Percentiles rank a stretch among this genome's conserved stretches.
These are phyloP conservation scores for Scaptomyza montana DNA, from an alignment of 1,140 invertebrate genomes.

Conservation along the genomic window DNA sequence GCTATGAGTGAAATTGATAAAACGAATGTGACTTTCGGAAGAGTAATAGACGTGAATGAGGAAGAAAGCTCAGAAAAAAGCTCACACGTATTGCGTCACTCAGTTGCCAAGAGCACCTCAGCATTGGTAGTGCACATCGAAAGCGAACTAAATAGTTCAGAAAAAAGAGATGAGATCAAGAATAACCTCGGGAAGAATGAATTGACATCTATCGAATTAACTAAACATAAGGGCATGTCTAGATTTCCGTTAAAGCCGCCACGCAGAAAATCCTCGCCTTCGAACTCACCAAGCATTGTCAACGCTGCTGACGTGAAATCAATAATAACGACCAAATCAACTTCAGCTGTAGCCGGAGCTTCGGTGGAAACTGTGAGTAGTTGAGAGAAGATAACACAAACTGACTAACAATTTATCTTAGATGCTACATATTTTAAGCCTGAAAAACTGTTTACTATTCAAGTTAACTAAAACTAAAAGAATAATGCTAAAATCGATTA, in stretches of 20 bases:
- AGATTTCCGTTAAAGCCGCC: conserved; percentile 71
- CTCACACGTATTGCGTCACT: conserved; percentile 44
- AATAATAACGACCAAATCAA: conserved; percentile 23
- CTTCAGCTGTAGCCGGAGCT: background rate
- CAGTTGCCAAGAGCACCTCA: conserved; percentile 78
- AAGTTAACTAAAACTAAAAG: conserved; percentile 32
- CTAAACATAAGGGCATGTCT: conserved; percentile 50
- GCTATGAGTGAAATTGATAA: background rate
- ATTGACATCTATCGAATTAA: conserved; percentile 42
- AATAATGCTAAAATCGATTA: too few relatives aligned
- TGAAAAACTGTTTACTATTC: conserved; percentile 54
- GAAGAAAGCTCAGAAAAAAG: conserved; percentile 13
- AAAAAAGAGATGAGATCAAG: conserved; percentile 11
- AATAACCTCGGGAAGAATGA: conserved; percentile 10
- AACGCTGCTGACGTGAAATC: conserved; percentile 33
- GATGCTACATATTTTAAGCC: conserved; percentile 38
- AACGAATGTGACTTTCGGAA: conserved; percentile 20
- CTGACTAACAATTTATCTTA: background rate
- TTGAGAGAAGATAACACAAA: conserved; percentile 11
- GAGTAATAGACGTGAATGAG: conserved; percentile 55
- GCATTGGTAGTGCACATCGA: conserved; percentile 68
- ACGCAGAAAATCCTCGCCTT: conserved; percentile 73
- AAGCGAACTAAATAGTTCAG: conserved; percentile 5
- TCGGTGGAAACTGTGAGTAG: conserved; percentile 66
- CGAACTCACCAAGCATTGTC: conserved; percentile 67